Evolutionary conservation across 2,888 invertebrate species (phyloP).

Genomic region (Synergus japonicus): DNA sequence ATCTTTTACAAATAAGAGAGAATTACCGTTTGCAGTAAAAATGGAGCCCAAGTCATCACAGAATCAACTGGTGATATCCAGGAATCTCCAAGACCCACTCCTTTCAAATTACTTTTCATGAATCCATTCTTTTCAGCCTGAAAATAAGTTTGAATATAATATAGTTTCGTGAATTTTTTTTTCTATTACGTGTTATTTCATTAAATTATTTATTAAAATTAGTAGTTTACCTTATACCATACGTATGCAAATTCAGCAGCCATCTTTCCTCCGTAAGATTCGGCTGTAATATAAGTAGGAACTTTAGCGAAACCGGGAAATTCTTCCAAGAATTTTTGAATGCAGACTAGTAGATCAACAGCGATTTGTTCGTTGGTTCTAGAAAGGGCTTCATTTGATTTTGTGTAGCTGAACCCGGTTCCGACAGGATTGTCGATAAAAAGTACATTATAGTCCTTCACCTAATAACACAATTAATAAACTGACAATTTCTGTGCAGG

Average conservation of each 20-base stretch:
- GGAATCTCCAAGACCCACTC: slow-evolving; percentile 91
- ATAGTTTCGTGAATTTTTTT: neutral
- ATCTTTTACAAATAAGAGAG: neutral
- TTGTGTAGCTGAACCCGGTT: slow-evolving; percentile 90
- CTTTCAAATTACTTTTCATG: slow-evolving; percentile 85
- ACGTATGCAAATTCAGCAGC: slow-evolving; percentile 87
- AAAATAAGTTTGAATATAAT: slow-evolving; percentile 9
- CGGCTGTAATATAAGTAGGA: slow-evolving; percentile 91
- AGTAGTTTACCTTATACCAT: slow-evolving; percentile 78
- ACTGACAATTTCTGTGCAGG: neutral
- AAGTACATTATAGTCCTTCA: slow-evolving; percentile 88
- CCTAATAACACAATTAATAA: slow-evolving; percentile 76
- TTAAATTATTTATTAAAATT: too few species aligned
- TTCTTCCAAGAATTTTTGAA: slow-evolving; percentile 83
- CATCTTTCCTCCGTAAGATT: slow-evolving; percentile 97
- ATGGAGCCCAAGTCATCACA: slow-evolving; percentile 90
- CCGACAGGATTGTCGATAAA: slow-evolving; percentile 96
- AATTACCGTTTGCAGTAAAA: slow-evolving; percentile 84
- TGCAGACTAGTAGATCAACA: slow-evolving; percentile 85
- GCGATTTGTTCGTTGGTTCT: slow-evolving; percentile 84
- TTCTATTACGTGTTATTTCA: neutral
- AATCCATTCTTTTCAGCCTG: slow-evolving; percentile 83
- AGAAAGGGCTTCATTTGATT: slow-evolving; percentile 78
- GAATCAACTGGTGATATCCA: slow-evolving; percentile 94
- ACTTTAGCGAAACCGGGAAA: slow-evolving; percentile 85